Evolutionary conservation across 2,888 invertebrate genomes (phyloP).

Genomic region (Morpho achilles): DNA sequence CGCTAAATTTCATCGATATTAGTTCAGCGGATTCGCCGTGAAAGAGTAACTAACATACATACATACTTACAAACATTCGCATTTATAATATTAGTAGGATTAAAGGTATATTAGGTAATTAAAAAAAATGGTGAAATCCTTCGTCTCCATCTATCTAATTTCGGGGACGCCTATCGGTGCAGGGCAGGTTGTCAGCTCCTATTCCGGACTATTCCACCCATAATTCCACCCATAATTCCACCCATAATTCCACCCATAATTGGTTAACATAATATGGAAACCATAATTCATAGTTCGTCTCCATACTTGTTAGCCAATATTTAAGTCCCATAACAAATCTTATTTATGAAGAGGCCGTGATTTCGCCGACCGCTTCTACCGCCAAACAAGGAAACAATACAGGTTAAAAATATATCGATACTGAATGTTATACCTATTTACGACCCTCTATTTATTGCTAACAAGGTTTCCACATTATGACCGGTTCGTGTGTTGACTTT

Average conservation of each 20-base stretch:
- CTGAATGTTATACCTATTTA: slow-evolving; percentile 16
- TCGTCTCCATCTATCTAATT: too few relatives aligned
- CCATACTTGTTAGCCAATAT: slow-evolving; percentile 1
- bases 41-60: too few relatives aligned
- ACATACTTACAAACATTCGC: too few relatives aligned
- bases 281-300: background rate
- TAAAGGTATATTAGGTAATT: background rate
- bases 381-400: slow-evolving; percentile 13
- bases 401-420: slow-evolving; percentile 18
- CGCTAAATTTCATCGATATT: too few relatives aligned
- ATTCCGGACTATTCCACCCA: too few relatives aligned
- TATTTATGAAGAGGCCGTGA: slow-evolving; percentile 13
- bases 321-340: slow-evolving; percentile 9
- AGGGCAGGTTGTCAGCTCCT: too few relatives aligned
- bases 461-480: slow-evolving; percentile 22
- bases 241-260: too few relatives aligned
- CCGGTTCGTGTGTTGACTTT: slow-evolving; percentile 19
- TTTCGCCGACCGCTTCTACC: slow-evolving; percentile 4
- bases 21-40: too few relatives aligned
- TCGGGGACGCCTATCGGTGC: too few relatives aligned
- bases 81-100: too few relatives aligned
- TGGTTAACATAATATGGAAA: too few relatives aligned
- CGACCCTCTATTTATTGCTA: slow-evolving; percentile 18
- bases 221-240: too few relatives aligned
- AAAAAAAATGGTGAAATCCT: background rate